Percentiles rank a stretch among this genome's conserved stretches.
These are phyloP conservation scores for Cottus gobio DNA, from an alignment of 2,113 vertebrate genomes.

Conservation along the genomic window DNA sequence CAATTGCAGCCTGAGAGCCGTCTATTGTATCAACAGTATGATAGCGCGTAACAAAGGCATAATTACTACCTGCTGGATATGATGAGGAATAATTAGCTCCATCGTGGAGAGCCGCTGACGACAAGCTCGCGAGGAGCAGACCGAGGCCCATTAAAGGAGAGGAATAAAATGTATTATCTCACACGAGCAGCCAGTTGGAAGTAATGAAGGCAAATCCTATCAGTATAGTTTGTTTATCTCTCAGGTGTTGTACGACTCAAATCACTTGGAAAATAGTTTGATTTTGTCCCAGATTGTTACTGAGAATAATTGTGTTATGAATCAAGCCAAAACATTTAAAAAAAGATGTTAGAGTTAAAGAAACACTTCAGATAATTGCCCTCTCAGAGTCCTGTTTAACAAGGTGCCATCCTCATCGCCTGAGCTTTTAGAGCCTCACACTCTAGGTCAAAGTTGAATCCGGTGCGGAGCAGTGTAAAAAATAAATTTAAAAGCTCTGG, in stretches of 20 bases:
- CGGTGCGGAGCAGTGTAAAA: conserved; percentile 9
- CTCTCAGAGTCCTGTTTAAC: conserved; percentile 31
- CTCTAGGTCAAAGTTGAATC: conserved; percentile 63
- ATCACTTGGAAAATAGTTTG: conserved; percentile 10
- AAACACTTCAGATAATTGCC: conserved; percentile 8
- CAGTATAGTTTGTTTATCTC: conserved; percentile 28
- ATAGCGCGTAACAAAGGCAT: conserved; percentile 80
- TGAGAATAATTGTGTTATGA: background rate
- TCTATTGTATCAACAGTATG: conserved; percentile 82
- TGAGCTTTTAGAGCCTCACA: background rate
- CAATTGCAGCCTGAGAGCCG: conserved; percentile 76
- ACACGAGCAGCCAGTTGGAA: conserved; percentile 32
- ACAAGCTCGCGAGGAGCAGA: conserved; percentile 64
- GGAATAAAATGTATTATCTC: conserved; percentile 53
- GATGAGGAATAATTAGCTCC: conserved; percentile 82
- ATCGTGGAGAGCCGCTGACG: conserved; percentile 70
- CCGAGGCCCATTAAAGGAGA: conserved; percentile 58
- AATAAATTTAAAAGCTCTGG: conserved; percentile 3
- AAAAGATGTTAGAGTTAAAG: background rate
- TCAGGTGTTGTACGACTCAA: conserved; percentile 11
- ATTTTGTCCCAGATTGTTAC: background rate
- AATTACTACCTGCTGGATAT: conserved; percentile 85
- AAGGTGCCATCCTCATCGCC: conserved; percentile 12
- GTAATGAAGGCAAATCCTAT: conserved; percentile 47
- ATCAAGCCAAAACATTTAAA: background rate